phyloP scores from a whole-genome alignment of 2,797 vertebrate genomes.

The Aeoliscus strigatus region DNA sequence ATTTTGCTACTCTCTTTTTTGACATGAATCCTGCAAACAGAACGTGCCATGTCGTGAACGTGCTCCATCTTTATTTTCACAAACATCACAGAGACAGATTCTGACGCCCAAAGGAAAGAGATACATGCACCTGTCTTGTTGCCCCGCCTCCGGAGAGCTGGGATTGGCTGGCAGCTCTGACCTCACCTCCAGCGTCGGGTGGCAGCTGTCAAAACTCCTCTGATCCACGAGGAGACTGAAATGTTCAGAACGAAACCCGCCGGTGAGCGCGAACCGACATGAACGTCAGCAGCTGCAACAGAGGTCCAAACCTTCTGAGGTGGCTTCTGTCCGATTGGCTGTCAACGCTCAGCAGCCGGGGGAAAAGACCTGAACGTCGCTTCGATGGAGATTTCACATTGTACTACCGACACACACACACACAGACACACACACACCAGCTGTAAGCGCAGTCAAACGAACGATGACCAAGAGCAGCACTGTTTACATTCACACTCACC shows the following conservation, averaged over 20 bases:
- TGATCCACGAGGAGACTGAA: constrained; percentile 78
- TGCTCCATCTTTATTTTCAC: no score
- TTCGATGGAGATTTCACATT: constrained; percentile 88
- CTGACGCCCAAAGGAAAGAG: neutral
- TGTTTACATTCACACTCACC: no score
- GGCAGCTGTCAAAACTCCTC: constrained; percentile 81
- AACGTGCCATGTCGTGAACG: no score
- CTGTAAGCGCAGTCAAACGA: no score
- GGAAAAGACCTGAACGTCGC: constrained; percentile 86
- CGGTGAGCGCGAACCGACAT: no score
- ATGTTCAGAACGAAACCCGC: no score
- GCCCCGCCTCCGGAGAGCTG: constrained; percentile 88
- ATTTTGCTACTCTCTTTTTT: constrained; percentile 84
- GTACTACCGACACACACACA: constrained; percentile 61
- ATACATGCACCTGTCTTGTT: constrained; percentile 81
- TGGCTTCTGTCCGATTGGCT: constrained; percentile 79
- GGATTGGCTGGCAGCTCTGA: constrained; percentile 88
- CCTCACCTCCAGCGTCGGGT: constrained; percentile 82
- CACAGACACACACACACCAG: constrained; percentile 5
- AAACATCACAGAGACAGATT: neutral
- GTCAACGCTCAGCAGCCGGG: constrained; percentile 84
- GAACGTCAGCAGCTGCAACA: no score
- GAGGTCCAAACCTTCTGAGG: constrained; percentile 83
- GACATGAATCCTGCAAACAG: constrained; percentile 68
- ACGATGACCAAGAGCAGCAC: no score